Evolutionary conservation across 2,888 invertebrate species (phyloP), one percentile per base, ranked within the genome.

Genomic region (Lingula anatina): DNA sequence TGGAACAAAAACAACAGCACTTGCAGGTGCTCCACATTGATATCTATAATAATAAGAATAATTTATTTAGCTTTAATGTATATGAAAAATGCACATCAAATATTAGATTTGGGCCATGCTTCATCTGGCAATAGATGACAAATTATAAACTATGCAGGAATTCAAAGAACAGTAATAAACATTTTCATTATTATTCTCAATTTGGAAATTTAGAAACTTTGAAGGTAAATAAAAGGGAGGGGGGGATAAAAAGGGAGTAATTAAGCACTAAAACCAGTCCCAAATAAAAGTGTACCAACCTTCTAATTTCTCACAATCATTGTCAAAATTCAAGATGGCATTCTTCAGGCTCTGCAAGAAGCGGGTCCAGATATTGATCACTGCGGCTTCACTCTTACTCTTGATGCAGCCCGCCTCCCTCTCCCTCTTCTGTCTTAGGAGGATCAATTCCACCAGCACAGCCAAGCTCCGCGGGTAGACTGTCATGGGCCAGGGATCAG

Each of bases 1-100:
- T 96, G 95, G 78, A 96, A 96, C 12, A 96, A 80, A 75, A 95
- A 95, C 7, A 96, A 82, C 55, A 96, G 78, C 35, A 96, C 81
- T 76, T 96, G 95, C 0, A 93, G 89, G 77, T 96, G 95, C 74
- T 96, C 96, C 44, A 95, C 91, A 76, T 95, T 96, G 53, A 96
- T 80, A 81, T 95, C 95, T 78, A 69, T 27, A 62, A 59, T 39
- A 26, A 20, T 12, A 27, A 31, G n/a, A 31, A 9, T 26, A 24
- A 25, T 31, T 31, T 9, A n/a, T n/a, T n/a, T n/a, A n/a, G n/a
- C n/a, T n/a, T n/a, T n/a, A n/a, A n/a, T n/a, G n/a, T n/a, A n/a
- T n/a, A n/a, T n/a, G n/a, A n/a, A n/a, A n/a, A n/a, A n/a, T n/a
- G n/a, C n/a, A n/a, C n/a, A n/a, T n/a, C n/a, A n/a, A n/a, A n/a